phyloP scores from a whole-genome alignment of 2,113 vertebrate species.

The Furnarius figulus region DNA sequence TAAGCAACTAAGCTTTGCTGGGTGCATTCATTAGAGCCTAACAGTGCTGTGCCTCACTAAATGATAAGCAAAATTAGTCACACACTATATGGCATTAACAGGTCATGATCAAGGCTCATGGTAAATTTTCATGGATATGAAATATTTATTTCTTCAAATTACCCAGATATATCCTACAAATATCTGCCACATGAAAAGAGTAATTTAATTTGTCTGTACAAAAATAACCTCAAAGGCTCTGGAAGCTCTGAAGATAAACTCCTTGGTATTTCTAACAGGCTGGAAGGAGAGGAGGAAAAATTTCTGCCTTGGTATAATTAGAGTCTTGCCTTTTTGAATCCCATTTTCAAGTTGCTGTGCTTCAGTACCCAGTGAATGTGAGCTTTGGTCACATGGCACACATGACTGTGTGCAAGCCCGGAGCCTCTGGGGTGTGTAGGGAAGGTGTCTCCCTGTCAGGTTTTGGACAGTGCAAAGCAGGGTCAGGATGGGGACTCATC shows the following conservation, averaged over 20 bases:
- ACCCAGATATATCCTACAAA: neutral
- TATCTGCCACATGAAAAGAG: neutral
- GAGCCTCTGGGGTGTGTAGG: neutral
- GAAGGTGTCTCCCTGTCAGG: neutral
- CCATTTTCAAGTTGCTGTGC: neutral
- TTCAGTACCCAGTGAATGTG: neutral
- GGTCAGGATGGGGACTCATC: neutral
- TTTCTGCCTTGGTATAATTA: neutral
- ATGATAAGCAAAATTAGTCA: neutral
- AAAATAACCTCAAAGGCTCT: neutral
- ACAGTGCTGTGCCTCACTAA: neutral
- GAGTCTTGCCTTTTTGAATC: neutral
- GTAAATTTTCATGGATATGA: neutral
- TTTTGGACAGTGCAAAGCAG: neutral
- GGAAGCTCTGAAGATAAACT: neutral
- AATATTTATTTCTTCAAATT: neutral
- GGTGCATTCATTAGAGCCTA: neutral
- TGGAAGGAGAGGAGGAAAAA: neutral
- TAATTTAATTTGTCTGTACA: neutral
- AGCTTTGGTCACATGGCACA: rapidly evolving
- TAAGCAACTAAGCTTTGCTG: neutral
- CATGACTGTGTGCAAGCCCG: neutral
- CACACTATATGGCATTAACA: neutral
- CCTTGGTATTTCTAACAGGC: neutral
- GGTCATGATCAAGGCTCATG: neutral